Evolutionary conservation across 1,140 invertebrate genomes (phyloP).

Genomic region (Chrysomallon squamiferum): DNA sequence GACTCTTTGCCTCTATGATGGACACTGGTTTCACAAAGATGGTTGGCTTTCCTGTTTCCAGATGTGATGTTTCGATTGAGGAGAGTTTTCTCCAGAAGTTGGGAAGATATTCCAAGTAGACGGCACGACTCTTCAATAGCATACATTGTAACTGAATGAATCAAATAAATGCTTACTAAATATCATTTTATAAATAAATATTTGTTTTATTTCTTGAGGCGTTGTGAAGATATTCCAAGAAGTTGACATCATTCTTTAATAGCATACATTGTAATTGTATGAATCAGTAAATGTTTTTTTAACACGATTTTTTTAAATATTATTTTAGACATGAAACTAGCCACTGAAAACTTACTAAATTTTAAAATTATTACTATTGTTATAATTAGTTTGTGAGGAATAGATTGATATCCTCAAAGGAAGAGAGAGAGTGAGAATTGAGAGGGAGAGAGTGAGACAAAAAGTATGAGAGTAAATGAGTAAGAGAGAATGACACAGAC

Average conservation of each 20-base stretch:
- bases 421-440: no score
- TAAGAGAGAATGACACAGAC: no score
- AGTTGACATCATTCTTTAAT: constrained; percentile 71
- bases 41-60: constrained; percentile 68
- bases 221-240: constrained; percentile 68
- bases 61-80: constrained; percentile 72
- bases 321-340: no score
- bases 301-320: background rate
- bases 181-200: background rate
- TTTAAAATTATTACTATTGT: no score
- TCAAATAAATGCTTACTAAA: background rate
- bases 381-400: no score
- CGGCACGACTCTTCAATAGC: constrained; percentile 71
- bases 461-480: no score
- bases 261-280: constrained; percentile 58
- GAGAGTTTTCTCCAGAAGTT: constrained; percentile 69
- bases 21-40: constrained; percentile 74
- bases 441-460: no score
- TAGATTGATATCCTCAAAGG: no score
- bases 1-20: constrained; percentile 71
- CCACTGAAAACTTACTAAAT: no score
- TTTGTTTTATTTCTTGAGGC: constrained; percentile 68
- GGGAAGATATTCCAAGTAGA: constrained; percentile 69
- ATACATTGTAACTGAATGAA: constrained; percentile 48
- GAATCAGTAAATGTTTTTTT: background rate